Percentiles rank a stretch among this genome's conserved stretches.
Evolutionary conservation across 2,888 invertebrate genomes (phyloP).

Genomic region (Clistopyga incitator): DNA sequence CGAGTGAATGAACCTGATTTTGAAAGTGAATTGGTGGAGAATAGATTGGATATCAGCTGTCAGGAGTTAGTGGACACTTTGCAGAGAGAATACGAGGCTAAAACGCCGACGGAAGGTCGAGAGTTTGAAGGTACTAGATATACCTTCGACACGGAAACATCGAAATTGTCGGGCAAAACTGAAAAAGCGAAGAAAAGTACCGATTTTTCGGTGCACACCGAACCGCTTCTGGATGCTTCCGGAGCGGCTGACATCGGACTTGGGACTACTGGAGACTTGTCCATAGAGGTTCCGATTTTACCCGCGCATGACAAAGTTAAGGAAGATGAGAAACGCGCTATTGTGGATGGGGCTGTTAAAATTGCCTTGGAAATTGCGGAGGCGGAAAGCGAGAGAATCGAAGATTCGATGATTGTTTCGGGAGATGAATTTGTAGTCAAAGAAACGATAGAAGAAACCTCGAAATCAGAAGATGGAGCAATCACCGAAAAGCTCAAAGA

Average conservation of each 20-base stretch:
- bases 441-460: not conserved
- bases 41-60: constrained; percentile 80
- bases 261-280: constrained; percentile 24
- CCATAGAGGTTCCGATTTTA: constrained; percentile 49
- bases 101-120: constrained; percentile 79
- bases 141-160: constrained; percentile 56
- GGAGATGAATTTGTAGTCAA: constrained; percentile 26
- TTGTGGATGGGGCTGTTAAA: constrained; percentile 3
- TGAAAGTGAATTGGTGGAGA: constrained; percentile 81
- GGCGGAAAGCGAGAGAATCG: constrained; percentile 1
- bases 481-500: not conserved
- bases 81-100: constrained; percentile 80
- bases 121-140: constrained; percentile 68
- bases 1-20: constrained; percentile 79
- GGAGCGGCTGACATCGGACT: constrained; percentile 5
- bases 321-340: not conserved
- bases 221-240: constrained; percentile 21
- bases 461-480: not conserved
- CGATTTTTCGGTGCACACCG: constrained; percentile 45
- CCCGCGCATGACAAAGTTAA: constrained; percentile 23
- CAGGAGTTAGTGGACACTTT: constrained; percentile 81
- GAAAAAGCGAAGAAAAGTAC: not conserved
- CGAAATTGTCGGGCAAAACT: not conserved
- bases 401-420: constrained; percentile 1
- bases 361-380: constrained; percentile 22